A percentile compares a stretch with the other conserved stretches of the same genome.
phyloP scores from a whole-genome alignment of 2,888 invertebrate genomes.

The Hirtodrosophila confusa region DNA sequence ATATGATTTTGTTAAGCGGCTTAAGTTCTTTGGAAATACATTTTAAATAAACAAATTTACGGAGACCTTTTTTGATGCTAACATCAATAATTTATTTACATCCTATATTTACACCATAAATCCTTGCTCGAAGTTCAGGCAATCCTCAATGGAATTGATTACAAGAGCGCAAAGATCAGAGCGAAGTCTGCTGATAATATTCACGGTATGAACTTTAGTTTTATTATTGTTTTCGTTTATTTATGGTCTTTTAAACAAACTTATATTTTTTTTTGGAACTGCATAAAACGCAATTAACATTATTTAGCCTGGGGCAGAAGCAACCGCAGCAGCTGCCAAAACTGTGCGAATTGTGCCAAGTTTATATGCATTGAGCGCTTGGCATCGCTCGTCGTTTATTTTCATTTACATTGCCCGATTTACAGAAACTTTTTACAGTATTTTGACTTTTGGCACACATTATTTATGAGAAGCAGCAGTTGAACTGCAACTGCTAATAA shows the following conservation, averaged over 20 bases:
- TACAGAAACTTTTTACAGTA: slow-evolving; percentile 44
- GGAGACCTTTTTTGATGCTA: no score
- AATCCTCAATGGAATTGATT: no score
- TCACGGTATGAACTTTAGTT: slow-evolving; percentile 30
- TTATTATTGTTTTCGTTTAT: slow-evolving; percentile 45
- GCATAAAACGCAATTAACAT: slow-evolving; percentile 66
- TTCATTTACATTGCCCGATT: slow-evolving; percentile 45
- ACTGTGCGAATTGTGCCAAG: slow-evolving; percentile 54
- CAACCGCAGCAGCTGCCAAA: slow-evolving; percentile 26
- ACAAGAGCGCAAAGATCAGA: not conserved
- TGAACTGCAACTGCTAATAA: slow-evolving; percentile 25
- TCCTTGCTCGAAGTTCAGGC: no score
- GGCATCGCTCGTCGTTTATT: slow-evolving; percentile 35
- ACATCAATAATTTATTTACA: no score
- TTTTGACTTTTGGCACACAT: slow-evolving; percentile 53
- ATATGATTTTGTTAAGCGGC: no score
- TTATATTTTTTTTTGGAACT: slow-evolving; percentile 36
- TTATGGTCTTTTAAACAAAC: slow-evolving; percentile 57
- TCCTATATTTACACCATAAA: no score
- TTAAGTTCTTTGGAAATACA: no score
- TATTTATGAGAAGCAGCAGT: slow-evolving; percentile 38
- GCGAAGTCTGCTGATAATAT: slow-evolving; percentile 4
- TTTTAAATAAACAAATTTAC: no score
- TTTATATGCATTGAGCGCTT: slow-evolving; percentile 35
- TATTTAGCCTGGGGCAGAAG: slow-evolving; percentile 42